These are phyloP conservation scores for Sylvilagus floridanus DNA, from an alignment of 2,797 vertebrate species.

Conservation along the genomic window DNA sequence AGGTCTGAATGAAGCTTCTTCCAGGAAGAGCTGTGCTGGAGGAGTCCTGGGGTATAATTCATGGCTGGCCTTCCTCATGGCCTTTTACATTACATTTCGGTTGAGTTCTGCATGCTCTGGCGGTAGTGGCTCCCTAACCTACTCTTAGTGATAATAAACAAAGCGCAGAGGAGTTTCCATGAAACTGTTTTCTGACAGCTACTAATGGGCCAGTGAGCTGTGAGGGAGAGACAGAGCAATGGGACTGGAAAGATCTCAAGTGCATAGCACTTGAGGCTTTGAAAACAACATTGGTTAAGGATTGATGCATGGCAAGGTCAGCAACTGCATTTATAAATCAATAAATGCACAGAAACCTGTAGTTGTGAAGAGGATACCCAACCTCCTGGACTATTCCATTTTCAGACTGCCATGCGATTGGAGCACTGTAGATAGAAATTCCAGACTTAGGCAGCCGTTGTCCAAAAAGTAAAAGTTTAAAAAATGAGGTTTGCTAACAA, in stretches of 20 bases:
- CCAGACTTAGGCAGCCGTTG: neutral
- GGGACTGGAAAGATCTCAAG: neutral
- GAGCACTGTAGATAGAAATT: neutral
- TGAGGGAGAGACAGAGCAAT: neutral
- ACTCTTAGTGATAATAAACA: neutral
- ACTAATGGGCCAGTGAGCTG: neutral
- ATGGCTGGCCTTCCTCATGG: neutral
- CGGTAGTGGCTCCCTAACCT: neutral
- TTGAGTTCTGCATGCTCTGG: slow-evolving; percentile 3
- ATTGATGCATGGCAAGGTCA: neutral
- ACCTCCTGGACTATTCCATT: neutral
- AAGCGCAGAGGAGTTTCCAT: neutral
- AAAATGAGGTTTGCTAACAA: neutral
- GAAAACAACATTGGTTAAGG: neutral
- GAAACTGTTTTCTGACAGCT: neutral
- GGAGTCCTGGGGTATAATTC: neutral
- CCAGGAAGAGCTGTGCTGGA: neutral
- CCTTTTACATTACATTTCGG: neutral
- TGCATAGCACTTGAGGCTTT: neutral
- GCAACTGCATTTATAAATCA: neutral
- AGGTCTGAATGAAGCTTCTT: neutral
- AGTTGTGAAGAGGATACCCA: neutral
- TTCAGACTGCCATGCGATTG: neutral
- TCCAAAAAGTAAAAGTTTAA: neutral
- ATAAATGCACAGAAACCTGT: neutral